Base-by-base conservation (phyloP, 2,797 vertebrate species). In the Ctenopoma multispine region DNA sequence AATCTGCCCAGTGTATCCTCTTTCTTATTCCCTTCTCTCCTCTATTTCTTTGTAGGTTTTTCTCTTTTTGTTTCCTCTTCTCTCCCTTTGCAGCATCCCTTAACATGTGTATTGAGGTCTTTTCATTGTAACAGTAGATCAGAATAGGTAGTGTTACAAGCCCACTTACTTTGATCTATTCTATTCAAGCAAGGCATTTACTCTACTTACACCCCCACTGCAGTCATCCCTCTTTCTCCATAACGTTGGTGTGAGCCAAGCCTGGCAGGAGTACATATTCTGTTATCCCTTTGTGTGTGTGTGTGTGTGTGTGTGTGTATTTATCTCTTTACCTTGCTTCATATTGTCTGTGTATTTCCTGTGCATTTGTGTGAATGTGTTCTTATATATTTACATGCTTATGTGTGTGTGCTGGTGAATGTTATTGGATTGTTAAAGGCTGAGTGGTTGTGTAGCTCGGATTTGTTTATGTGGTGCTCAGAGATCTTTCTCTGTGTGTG, bases 91-190 rank as follows among this genome's bases (percentile, higher is more conserved):
- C 21, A 63, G 50, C 62, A n/a, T 10, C 36, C 40, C 44, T 61
- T 61, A 70, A 63, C 63, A 49, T 77, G 60, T 55, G 48, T 79
- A 82, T 13, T 23, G 21, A 56, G 43, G 63, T 72, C 50, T 53
- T 69, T 79, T 70, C 46, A 65, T 49, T 79, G 18, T 53, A 71
- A 69, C 59, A 77, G 60, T 61, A 69, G 13, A 86, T 82, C 68
- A 71, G 31, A 77, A 75, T 63, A 38, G 44, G 62, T 55, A 40
- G 34, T 13, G 63, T 71, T 74, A 68, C 62, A 63, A 64, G 40
- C 58, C 34, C 60, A 23, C 75, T 77, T 67, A 67, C 77, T 83
- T 77, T 86, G 70, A 87, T 89, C 64, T 77, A 49, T 85, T 84
- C 59, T 68, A 44, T 84, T 72, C 67, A 74, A 72, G 64, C 67